Percentiles rank a stretch among this genome's conserved stretches.
These are phyloP conservation scores for Crenuchus spilurus DNA, from an alignment of 2,797 vertebrate species.

Conservation along the genomic window DNA sequence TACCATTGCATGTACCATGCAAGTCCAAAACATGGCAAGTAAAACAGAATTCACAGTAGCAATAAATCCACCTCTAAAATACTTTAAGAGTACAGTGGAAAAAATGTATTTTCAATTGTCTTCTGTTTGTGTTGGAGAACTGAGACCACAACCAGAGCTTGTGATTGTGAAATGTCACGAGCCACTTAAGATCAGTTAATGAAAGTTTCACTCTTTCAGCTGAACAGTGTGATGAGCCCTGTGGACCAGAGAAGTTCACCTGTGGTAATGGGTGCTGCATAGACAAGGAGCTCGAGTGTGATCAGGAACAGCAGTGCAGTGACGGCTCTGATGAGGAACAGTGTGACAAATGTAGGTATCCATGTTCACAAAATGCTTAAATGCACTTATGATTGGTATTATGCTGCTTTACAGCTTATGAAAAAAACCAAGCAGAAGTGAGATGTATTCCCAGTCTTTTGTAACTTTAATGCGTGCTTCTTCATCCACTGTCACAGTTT, in stretches of 20 bases:
- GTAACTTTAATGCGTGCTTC: background rate
- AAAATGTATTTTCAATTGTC: no score
- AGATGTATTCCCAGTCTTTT: background rate
- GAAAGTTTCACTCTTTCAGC: conserved; percentile 32
- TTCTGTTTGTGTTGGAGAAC: no score
- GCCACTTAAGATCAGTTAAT: background rate
- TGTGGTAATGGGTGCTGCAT: conserved; percentile 90
- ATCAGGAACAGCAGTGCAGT: conserved; percentile 78
- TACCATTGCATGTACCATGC: no score
- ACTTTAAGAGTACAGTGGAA: no score
- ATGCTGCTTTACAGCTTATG: background rate
- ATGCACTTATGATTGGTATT: background rate
- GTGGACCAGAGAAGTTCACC: conserved; percentile 77
- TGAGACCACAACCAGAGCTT: no score
- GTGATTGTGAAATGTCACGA: background rate
- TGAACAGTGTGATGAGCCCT: conserved; percentile 76
- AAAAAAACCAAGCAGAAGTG: background rate
- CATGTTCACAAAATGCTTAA: background rate
- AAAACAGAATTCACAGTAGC: no score
- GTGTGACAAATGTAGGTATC: conserved; percentile 83
- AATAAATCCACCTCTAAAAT: no score
- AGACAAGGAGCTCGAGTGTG: conserved; percentile 85
- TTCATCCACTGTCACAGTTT: background rate
- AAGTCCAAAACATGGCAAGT: no score
- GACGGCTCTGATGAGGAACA: conserved; percentile 87